Evolutionary conservation across 2,797 vertebrate species (phyloP), one percentile per base, ranked within the genome.

Genomic region (Gephyroberyx darwinii): DNA sequence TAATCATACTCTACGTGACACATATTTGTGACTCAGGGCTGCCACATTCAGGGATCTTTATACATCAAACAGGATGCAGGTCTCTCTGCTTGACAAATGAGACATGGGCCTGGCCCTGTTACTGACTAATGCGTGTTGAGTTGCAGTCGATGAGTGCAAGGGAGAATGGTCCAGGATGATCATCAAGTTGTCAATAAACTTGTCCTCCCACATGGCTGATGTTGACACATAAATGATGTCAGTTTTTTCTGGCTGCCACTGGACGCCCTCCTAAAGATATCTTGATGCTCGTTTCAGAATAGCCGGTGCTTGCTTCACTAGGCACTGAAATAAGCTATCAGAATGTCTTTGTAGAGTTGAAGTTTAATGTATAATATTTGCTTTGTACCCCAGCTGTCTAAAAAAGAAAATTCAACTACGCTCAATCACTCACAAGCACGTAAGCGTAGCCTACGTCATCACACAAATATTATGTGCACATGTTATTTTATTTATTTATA

Each of bases 121-220:
- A 74, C 88, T 84, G 89, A 91, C 86, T 90, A 90, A 92, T 93
- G 82, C 87, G 90, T 86, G 91, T 89, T 81, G 86, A 89, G 82
- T 56, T 74, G 71, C 87, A 86, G 87, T 91, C 85, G 81, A 92
- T 90, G 86, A 83, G 80, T 78, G 82, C 78, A 33, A 77, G 84
- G 85, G 47, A 87, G 81, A 91, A 85, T 84, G 84, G 89, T 86
- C 86, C 84, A 84, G 83, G 83, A 86, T 85, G 86, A 92, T 91
- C 91, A 92, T 92, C 91, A 90, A 84, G 77, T 89, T 92, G 91
- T 90, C 92, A 91, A 92, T 93, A 93, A 89, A 89, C 86, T 86
- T 92, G 91, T 92, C 92, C 90, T 90, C 90, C 90, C 92, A 91
- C 91, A 89, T 81, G 83, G 89, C 89, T 89, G 88, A 86, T 89